phyloP scores from a whole-genome alignment of 2,888 invertebrate genomes.

The Microdon myrmicae region DNA sequence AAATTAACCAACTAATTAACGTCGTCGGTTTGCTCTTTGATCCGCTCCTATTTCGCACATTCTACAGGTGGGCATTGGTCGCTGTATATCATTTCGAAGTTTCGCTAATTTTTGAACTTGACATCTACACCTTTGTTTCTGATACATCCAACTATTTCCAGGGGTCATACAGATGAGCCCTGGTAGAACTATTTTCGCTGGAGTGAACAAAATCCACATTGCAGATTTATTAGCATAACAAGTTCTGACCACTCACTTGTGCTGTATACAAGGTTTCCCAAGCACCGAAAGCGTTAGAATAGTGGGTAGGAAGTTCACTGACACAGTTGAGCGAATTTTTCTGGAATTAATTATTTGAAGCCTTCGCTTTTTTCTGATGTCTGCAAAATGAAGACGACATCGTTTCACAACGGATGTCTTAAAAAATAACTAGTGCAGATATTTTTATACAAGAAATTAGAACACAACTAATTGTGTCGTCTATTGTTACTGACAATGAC shows the following conservation, averaged over 20 bases:
- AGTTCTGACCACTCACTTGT: slow-evolving; percentile 4
- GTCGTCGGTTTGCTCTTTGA: too few species aligned
- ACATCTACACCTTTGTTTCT: slow-evolving; percentile 42
- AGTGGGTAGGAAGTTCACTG: slow-evolving; percentile 22
- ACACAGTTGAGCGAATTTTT: slow-evolving; percentile 46
- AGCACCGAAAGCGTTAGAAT: neutral
- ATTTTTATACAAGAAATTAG: too few species aligned
- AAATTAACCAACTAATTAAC: too few species aligned
- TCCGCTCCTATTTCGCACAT: too few species aligned
- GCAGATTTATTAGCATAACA: slow-evolving; percentile 42
- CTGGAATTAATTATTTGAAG: slow-evolving; percentile 26
- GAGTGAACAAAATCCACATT: slow-evolving; percentile 26
- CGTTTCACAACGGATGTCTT: neutral
- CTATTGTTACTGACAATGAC: too few species aligned
- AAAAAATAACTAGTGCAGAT: too few species aligned
- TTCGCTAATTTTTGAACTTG: slow-evolving; percentile 48
- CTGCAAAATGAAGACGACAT: neutral
- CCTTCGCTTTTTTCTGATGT: slow-evolving; percentile 2
- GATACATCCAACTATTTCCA: too few species aligned
- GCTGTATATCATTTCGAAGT: too few species aligned
- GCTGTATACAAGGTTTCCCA: slow-evolving; percentile 7
- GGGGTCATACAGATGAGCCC: slow-evolving; percentile 17
- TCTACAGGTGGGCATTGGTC: too few species aligned
- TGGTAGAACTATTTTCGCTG: slow-evolving; percentile 11
- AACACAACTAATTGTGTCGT: too few species aligned